Evolutionary conservation across 2,888 invertebrate genomes (phyloP).

Genomic region (Cenopis cana): DNA sequence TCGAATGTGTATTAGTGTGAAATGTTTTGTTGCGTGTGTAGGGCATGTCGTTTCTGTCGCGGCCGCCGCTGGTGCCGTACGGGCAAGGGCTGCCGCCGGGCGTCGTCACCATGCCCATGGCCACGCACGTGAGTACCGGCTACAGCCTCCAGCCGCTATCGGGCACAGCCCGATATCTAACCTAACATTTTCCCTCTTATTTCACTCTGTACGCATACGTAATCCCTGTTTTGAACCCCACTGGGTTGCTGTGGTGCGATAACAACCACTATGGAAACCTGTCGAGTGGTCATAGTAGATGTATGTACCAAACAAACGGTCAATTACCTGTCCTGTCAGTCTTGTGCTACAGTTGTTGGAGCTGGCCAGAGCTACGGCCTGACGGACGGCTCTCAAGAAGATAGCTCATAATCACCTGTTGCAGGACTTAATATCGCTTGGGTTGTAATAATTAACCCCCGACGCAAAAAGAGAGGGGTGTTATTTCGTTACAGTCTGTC

Average conservation of each 20-base stretch:
- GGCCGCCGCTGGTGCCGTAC: constrained; percentile 92
- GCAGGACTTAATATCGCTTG: background rate
- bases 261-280: background rate
- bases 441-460: background rate
- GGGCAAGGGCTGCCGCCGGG: constrained; percentile 86
- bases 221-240: background rate
- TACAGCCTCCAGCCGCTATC: constrained; percentile 42
- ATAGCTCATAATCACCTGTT: background rate
- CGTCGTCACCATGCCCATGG: constrained; percentile 90
- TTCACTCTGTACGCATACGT: background rate
- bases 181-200: constrained; percentile 13
- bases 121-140: constrained; percentile 87
- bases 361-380: too few species aligned
- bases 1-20: constrained; percentile 44
- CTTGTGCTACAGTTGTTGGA: background rate
- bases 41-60: constrained; percentile 95
- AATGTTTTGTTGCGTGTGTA: constrained; percentile 44
- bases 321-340: constrained; percentile 6
- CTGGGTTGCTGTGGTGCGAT: constrained; percentile 2
- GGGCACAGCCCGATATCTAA: constrained; percentile 42
- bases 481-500: background rate
- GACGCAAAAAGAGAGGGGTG: too few species aligned
- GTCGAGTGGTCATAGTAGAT: background rate
- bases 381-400: background rate
- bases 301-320: constrained; percentile 18